These are phyloP conservation scores for Drosophila bocqueti DNA, from an alignment of 1,140 invertebrate species.

Conservation along the genomic window DNA sequence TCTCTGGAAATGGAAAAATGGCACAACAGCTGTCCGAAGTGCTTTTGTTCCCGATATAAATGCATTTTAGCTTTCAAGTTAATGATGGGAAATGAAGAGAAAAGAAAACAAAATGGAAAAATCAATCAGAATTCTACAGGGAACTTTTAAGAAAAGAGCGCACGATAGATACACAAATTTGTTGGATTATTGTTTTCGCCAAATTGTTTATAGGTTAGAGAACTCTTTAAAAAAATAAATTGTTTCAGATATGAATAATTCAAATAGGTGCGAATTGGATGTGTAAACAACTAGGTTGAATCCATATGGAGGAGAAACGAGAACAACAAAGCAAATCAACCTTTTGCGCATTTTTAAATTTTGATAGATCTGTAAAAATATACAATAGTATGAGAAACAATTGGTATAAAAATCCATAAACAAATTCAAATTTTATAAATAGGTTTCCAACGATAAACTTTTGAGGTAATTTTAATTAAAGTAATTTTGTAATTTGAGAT, in stretches of 20 bases:
- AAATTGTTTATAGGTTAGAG: slow-evolving; percentile 20
- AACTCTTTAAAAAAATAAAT: slow-evolving; percentile 15
- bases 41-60: slow-evolving; percentile 25
- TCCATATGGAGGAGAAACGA: slow-evolving; percentile 8
- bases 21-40: slow-evolving; percentile 26
- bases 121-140: neutral
- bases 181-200: neutral
- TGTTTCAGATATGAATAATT: slow-evolving; percentile 25
- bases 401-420: slow-evolving; percentile 1
- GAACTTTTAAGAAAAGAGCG: neutral
- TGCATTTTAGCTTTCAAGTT: slow-evolving; percentile 18
- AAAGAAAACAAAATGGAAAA: neutral
- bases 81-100: slow-evolving; percentile 1
- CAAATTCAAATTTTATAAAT: neutral
- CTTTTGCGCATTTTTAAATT: slow-evolving; percentile 22
- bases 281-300: slow-evolving; percentile 26
- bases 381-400: neutral
- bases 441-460: neutral
- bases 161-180: too few species aligned
- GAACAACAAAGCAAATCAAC: neutral
- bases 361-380: slow-evolving; percentile 26
- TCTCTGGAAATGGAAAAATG: slow-evolving; percentile 20
- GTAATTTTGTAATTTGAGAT: slow-evolving; percentile 14
- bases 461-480: slow-evolving; percentile 2
- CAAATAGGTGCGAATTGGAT: slow-evolving; percentile 20